phyloP scores from a whole-genome alignment of 2,113 vertebrate genomes.

The Plestiodon gilberti region DNA sequence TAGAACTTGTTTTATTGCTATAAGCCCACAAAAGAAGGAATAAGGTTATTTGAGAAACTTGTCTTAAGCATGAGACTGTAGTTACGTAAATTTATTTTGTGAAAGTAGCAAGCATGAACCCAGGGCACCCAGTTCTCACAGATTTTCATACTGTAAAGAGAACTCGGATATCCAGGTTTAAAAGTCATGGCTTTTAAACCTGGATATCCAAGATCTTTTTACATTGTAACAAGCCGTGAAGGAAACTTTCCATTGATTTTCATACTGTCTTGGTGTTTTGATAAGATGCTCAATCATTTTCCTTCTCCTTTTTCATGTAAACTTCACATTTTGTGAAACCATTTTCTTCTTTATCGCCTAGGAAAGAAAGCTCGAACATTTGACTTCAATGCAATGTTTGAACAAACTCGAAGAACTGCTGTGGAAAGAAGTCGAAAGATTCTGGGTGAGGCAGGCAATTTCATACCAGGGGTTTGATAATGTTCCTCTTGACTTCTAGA shows the following conservation, averaged over 20 bases:
- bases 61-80: no score
- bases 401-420: conserved; percentile 94
- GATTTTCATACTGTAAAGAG: not conserved
- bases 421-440: conserved; percentile 90
- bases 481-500: not conserved
- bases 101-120: not conserved
- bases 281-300: not conserved
- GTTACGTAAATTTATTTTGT: no score
- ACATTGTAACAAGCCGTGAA: no score
- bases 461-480: not conserved
- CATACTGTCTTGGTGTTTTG: not conserved
- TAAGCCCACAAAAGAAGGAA: no score
- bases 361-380: conserved; percentile 97
- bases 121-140: not conserved
- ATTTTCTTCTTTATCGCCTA: conserved; percentile 49
- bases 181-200: no score
- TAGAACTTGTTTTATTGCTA: no score
- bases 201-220: no score
- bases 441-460: conserved; percentile 76
- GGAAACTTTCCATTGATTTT: no score
- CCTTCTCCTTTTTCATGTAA: fast-evolving
- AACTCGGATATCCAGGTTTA: no score
- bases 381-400: conserved; percentile 95
- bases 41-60: no score
- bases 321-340: fast-evolving